These are phyloP conservation scores for Antheraea mylitta DNA, from an alignment of 1,140 invertebrate species.

Conservation along the genomic window DNA sequence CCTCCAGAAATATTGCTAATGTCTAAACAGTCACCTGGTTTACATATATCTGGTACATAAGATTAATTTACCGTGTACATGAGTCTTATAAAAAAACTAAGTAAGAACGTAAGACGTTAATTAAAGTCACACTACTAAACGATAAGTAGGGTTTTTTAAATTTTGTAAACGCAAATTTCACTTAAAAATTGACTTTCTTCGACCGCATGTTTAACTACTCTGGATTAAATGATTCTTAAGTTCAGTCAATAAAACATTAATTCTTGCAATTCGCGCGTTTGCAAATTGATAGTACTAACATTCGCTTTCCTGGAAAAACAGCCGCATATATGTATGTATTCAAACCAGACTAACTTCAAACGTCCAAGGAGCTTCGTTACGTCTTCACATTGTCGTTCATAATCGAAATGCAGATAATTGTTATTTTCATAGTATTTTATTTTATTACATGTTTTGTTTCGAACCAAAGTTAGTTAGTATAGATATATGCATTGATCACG, in stretches of 20 bases:
- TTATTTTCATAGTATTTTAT: constrained; percentile 1
- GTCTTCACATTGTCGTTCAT: background rate
- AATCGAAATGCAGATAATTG: background rate
- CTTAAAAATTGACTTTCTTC: too few species aligned
- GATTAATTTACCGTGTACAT: too few species aligned
- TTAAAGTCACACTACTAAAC: too few species aligned
- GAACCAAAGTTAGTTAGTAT: background rate
- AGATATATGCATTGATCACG: background rate
- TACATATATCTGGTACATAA: too few species aligned
- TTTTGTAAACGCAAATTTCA: too few species aligned
- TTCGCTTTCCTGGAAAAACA: background rate
- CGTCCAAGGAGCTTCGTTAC: background rate
- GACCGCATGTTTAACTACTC: too few species aligned
- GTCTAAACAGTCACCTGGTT: too few species aligned
- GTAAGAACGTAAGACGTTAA: too few species aligned
- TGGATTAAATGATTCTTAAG: too few species aligned
- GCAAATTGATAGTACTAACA: background rate
- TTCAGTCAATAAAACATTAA: background rate
- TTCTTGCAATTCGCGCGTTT: background rate
- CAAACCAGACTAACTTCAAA: background rate
- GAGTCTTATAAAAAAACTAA: too few species aligned
- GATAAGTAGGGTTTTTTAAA: too few species aligned
- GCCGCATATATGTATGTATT: background rate
- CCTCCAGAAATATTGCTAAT: too few species aligned
- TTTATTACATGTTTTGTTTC: background rate